These are phyloP conservation scores for Archocentrus centrarchus DNA, from an alignment of 2,113 vertebrate genomes.

Conservation along the genomic window DNA sequence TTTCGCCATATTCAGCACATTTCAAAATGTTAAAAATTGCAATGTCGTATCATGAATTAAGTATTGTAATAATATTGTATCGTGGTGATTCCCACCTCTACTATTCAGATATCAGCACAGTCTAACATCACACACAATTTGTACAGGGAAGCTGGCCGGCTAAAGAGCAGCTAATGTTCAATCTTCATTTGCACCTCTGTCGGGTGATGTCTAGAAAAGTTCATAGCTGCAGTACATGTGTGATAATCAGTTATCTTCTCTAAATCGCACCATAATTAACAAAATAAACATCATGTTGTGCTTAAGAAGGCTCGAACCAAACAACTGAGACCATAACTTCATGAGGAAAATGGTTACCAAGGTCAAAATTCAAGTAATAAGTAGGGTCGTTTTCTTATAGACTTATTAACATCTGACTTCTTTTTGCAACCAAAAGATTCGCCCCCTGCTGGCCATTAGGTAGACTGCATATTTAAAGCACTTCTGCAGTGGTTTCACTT, in stretches of 20 bases:
- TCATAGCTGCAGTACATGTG: background rate
- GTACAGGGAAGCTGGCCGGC: too few species aligned
- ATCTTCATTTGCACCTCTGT: background rate
- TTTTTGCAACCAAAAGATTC: background rate
- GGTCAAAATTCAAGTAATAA: background rate
- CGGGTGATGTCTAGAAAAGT: background rate
- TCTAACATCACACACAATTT: background rate
- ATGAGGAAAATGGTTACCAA: slow-evolving; percentile 2
- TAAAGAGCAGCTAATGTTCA: background rate
- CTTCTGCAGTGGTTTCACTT: background rate
- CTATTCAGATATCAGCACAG: background rate
- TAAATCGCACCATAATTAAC: background rate
- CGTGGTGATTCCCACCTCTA: background rate
- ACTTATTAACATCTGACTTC: background rate
- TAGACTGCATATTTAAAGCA: background rate
- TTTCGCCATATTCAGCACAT: too few species aligned
- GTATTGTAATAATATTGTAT: background rate
- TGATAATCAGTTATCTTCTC: background rate
- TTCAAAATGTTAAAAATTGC: background rate
- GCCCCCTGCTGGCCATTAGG: background rate
- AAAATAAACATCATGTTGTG: background rate
- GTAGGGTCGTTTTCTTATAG: background rate
- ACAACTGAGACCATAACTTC: background rate
- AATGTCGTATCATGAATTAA: too few species aligned
- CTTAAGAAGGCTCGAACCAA: background rate